phyloP scores from a whole-genome alignment of 53 echinoderm and acorn worm species.

The Mesocentrotus franciscanus region DNA sequence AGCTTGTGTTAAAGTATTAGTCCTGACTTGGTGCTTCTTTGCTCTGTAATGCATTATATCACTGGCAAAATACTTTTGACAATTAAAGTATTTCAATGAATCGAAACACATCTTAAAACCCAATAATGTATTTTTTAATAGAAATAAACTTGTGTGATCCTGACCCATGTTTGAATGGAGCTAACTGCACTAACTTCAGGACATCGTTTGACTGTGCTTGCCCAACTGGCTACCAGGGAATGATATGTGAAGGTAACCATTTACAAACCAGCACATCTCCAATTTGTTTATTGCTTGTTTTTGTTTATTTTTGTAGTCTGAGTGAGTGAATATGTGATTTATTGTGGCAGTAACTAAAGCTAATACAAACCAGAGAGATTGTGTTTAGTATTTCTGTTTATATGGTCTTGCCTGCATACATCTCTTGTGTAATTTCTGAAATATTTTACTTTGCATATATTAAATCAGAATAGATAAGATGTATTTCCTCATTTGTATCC shows the following conservation, averaged over 20 bases:
- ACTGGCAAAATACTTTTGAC: too few species aligned
- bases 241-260: conserved; percentile 53
- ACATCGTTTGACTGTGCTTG: conserved; percentile 62
- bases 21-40: background rate
- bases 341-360: background rate
- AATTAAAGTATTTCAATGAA: too few species aligned
- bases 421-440: too few species aligned
- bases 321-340: background rate
- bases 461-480: too few species aligned
- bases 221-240: conserved; percentile 31
- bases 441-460: too few species aligned
- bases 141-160: conserved; percentile 63
- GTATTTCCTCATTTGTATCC: too few species aligned
- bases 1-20: background rate
- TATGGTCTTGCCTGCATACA: too few species aligned
- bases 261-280: background rate
- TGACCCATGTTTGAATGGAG: conserved; percentile 70
- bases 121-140: background rate
- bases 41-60: background rate
- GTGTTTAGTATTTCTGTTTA: too few species aligned
- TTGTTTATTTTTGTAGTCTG: too few species aligned
- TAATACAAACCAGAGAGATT: too few species aligned
- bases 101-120: too few species aligned
- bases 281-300: background rate
- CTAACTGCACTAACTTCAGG: conserved; percentile 65